Evolutionary conservation across 2,888 invertebrate species (phyloP).

Genomic region (Elaeidobius kamerunicus): DNA sequence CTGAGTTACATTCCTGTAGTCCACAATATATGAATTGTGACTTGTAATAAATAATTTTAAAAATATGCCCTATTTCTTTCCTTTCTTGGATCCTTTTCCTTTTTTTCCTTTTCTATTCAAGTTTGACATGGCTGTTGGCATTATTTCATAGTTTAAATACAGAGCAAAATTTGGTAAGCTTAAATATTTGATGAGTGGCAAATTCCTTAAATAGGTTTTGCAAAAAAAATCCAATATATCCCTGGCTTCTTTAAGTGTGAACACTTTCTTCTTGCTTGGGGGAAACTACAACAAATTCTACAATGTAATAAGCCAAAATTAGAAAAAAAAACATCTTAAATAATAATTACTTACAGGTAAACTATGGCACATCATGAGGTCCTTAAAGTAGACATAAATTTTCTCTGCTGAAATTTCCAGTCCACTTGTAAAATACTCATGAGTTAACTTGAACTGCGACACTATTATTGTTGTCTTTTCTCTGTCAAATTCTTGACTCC

Average conservation of each 20-base stretch:
- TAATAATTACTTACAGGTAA: conserved; percentile 42
- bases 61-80: no score
- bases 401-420: conserved; percentile 43
- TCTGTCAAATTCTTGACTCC: conserved; percentile 36
- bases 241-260: conserved; percentile 42
- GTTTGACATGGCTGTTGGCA: no score
- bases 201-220: conserved; percentile 44
- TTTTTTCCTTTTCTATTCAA: no score
- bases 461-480: conserved; percentile 44
- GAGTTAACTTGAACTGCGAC: conserved; percentile 46
- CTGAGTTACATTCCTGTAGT: no score
- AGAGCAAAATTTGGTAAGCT: conserved; percentile 47
- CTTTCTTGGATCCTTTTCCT: no score
- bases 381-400: conserved; percentile 45
- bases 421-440: conserved; percentile 43
- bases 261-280: conserved; percentile 43
- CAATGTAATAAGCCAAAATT: neutral
- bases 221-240: conserved; percentile 44
- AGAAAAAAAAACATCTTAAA: conserved; percentile 15
- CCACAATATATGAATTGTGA: no score
- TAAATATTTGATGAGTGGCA: conserved; percentile 45
- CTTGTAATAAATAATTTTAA: no score
- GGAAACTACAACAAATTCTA: conserved; percentile 40
- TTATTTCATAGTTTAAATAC: conserved; percentile 39
- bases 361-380: conserved; percentile 43